Base-by-base conservation (phyloP, 2,113 vertebrate genomes). In the Otis tarda region DNA sequence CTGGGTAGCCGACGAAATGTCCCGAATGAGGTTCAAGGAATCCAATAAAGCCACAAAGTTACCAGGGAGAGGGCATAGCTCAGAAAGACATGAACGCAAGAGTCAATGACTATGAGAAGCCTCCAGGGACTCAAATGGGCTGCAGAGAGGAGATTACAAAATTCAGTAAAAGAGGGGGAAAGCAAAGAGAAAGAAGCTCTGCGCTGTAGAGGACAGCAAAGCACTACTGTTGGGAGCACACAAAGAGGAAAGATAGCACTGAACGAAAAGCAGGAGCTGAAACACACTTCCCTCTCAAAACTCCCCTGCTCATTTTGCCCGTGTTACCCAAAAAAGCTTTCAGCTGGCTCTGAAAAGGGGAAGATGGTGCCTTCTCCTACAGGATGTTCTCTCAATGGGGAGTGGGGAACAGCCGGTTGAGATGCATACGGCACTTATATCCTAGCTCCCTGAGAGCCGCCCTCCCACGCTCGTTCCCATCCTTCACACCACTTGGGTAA, bases 201-300 rank as follows among this genome's bases (percentile, higher is more conserved):
- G 68, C 65, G 93, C 83, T 92, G 81, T 50, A 93, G 80, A 96
- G 87, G 83, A 90, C 83, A 93, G 92, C 84, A 92, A 89, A 92
- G 69, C 81, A 60, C 76, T 90, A 12, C 74, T 68, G 35, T 57
- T 89, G 43, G 79, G 84, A 94, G 27, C 10, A 9, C 2, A 30
- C 27, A 55, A 61, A 64, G 49, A 76, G 10, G 52, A 75, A 74
- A 69, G 60, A 57, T 2, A 68, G 53, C 14, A 41, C 57, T 37
- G 39, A 52, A 79, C 0, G 1, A 79, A 91, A 77, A 33, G 27
- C 27, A 79, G 45, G 28, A 87, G 47, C 69, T 56, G 69, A 64
- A 89, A 65, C 31, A 55, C 5, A 43, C 71, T 57, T 57, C 31
- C n/a, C 77, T 87, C n/a, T 65, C 47, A 65, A 12, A 50, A 47